Conservation (phyloP, 2,888 invertebrate species). For the Lypha dubia region DNA sequence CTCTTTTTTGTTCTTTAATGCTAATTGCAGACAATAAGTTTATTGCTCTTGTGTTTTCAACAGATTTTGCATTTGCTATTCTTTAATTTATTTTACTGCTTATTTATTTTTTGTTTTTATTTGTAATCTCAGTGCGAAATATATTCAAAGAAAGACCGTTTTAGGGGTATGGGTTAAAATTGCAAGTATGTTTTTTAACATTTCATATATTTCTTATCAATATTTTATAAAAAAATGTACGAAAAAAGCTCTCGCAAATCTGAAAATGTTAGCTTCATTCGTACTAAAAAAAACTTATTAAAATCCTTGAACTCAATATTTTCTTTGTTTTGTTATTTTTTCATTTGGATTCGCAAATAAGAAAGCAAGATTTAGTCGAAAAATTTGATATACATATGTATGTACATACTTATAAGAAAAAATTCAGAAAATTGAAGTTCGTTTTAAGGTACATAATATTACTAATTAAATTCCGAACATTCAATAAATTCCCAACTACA, state of each 20-base stretch:
- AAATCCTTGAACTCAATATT: background rate
- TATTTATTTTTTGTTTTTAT: background rate
- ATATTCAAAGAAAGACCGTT: background rate
- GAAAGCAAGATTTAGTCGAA: too few species aligned
- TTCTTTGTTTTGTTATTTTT: too few species aligned
- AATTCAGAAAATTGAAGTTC: too few species aligned
- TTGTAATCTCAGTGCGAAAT: slow-evolving; percentile 10
- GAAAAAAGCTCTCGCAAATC: background rate
- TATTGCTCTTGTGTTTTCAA: slow-evolving; percentile 64
- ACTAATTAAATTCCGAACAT: too few species aligned
- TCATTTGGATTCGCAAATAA: too few species aligned
- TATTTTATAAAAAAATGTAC: background rate
- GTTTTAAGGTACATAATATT: too few species aligned
- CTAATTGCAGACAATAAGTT: slow-evolving; percentile 62
- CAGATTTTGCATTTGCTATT: slow-evolving; percentile 41
- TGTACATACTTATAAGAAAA: too few species aligned
- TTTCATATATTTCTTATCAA: slow-evolving; percentile 3
- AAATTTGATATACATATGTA: too few species aligned
- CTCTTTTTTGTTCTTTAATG: slow-evolving; percentile 45
- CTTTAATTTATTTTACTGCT: background rate
- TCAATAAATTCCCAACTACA: too few species aligned
- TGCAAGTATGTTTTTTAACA: too few species aligned
- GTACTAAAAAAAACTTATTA: background rate
- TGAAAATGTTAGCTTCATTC: background rate
- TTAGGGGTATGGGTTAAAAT: background rate